Percentiles rank a stretch among this genome's conserved stretches.
Conservation (phyloP, 1,140 invertebrate genomes). For the Drosophila auraria region DNA sequence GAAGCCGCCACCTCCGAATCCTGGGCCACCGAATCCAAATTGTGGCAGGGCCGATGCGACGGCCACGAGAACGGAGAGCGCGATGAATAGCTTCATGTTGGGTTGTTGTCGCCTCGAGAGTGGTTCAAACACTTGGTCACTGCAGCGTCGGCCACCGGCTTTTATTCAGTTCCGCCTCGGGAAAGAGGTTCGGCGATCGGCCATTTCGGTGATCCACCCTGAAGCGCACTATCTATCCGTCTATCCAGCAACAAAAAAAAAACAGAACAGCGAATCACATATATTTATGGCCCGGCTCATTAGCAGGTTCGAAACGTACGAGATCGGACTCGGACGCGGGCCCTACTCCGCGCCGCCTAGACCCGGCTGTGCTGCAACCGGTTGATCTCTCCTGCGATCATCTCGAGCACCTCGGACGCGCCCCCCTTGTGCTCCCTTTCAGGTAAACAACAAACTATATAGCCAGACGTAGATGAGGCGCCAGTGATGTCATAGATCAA, state of each 20-base stretch:
- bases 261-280: constrained; percentile 23
- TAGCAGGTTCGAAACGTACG: constrained; percentile 38
- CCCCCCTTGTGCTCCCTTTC: constrained; percentile 13
- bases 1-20: constrained; percentile 31
- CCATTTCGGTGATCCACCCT: constrained; percentile 28
- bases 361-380: constrained; percentile 32
- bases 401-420: constrained; percentile 20
- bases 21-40: constrained; percentile 15
- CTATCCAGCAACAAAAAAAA: background rate
- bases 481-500: constrained; percentile 33
- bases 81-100: constrained; percentile 61
- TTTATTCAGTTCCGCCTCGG: constrained; percentile 44
- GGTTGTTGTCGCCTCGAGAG: constrained; percentile 38
- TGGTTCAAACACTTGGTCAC: constrained; percentile 34
- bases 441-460: constrained; percentile 3
- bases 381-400: constrained; percentile 23
- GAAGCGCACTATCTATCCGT: constrained; percentile 1
- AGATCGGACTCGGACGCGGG: constrained; percentile 1
- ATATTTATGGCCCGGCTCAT: constrained; percentile 47
- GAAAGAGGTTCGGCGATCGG: constrained; percentile 6
- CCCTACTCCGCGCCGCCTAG: constrained; percentile 7
- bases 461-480: constrained; percentile 1
- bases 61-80: constrained; percentile 46
- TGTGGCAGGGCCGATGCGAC: constrained; percentile 52
- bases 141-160: constrained; percentile 10